Conservation (phyloP, 1,140 invertebrate genomes). For the Trigoniulus corallinus region DNA sequence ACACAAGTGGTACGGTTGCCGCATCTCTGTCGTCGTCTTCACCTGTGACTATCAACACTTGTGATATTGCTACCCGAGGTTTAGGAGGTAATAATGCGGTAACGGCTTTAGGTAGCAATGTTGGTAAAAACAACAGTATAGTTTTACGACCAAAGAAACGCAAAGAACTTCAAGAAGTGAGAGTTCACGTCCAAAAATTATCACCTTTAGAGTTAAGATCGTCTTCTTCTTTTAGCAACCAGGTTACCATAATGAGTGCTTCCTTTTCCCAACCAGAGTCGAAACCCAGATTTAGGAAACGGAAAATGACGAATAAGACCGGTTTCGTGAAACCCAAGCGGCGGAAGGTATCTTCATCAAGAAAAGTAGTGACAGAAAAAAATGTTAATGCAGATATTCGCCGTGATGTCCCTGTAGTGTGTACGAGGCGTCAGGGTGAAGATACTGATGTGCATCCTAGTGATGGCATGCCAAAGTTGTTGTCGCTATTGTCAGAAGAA, state of each 20-base stretch:
- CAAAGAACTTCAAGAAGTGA: conserved; percentile 35
- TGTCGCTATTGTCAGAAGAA: too few species aligned
- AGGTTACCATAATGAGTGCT: conserved; percentile 16
- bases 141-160: conserved; percentile 20
- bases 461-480: too few species aligned
- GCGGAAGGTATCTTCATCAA: conserved; percentile 6
- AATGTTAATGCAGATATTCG: neutral
- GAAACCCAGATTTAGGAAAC: conserved; percentile 6
- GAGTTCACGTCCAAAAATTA: conserved; percentile 34
- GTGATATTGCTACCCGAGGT: neutral
- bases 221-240: too few species aligned
- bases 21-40: neutral
- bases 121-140: neutral
- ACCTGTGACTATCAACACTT: neutral
- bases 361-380: neutral
- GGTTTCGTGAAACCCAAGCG: conserved; percentile 13
- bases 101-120: neutral
- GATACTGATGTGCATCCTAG: too few species aligned
- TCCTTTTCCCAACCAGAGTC: conserved; percentile 14
- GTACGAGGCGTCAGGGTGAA: too few species aligned
- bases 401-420: too few species aligned
- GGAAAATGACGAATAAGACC: conserved; percentile 15
- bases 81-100: neutral
- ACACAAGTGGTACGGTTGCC: neutral
- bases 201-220: conserved; percentile 22